These are phyloP conservation scores for Laticauda laticaudata DNA, from an alignment of 2,113 vertebrate species.

Conservation along the genomic window DNA sequence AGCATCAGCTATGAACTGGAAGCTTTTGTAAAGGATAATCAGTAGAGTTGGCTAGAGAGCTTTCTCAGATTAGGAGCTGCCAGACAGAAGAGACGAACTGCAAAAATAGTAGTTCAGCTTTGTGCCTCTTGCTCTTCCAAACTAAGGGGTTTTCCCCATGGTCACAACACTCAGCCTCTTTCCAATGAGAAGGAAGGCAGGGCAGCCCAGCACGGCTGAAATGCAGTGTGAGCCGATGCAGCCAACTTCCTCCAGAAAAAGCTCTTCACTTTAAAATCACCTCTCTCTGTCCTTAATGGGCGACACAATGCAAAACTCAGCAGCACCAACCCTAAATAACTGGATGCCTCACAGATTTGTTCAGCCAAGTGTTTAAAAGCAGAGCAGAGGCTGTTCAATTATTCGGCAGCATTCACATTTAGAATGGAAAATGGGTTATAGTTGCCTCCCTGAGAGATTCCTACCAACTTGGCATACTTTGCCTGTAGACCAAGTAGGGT, in stretches of 20 bases:
- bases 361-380: background rate
- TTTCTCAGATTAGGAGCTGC: background rate
- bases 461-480: background rate
- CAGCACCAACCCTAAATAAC: background rate
- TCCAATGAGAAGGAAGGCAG: background rate
- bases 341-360: background rate
- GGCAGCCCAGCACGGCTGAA: background rate
- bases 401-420: background rate
- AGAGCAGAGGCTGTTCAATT: background rate
- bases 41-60: background rate
- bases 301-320: background rate
- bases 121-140: background rate
- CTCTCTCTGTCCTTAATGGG: too few relatives aligned
- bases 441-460: background rate
- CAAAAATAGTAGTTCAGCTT: background rate
- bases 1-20: background rate
- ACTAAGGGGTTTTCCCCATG: too few relatives aligned
- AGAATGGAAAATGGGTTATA: background rate
- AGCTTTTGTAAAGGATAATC: background rate
- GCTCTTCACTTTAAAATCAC: background rate
- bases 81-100: background rate
- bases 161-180: background rate
- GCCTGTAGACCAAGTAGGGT: slow-evolving; percentile 13
- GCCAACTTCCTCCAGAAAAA: background rate
- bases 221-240: background rate